phyloP scores from a whole-genome alignment of 2,888 invertebrate genomes.

The Erannis defoliaria region DNA sequence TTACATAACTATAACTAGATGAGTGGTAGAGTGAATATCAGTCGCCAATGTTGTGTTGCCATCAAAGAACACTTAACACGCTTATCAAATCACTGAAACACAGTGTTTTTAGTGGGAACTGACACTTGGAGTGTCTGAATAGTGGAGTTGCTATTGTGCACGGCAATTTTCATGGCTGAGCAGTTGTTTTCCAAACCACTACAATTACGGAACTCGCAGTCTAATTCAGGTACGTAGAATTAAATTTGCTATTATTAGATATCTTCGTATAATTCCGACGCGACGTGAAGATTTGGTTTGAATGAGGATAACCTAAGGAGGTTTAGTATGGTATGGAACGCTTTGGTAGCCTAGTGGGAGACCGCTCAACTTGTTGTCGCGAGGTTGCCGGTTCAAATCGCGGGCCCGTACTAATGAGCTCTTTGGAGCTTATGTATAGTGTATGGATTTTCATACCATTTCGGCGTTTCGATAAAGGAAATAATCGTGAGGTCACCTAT shows the following conservation, averaged over 20 bases:
- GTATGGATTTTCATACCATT: too few relatives aligned
- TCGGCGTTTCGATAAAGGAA: too few relatives aligned
- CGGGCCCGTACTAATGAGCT: too few relatives aligned
- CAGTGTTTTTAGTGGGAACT: slow-evolving; percentile 31
- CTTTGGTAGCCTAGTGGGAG: too few relatives aligned
- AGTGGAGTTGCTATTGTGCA: slow-evolving; percentile 29
- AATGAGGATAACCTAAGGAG: too few relatives aligned
- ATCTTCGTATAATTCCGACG: slow-evolving; percentile 5
- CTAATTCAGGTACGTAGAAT: slow-evolving; percentile 15
- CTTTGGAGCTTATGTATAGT: too few relatives aligned
- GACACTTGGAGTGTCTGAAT: slow-evolving; percentile 31
- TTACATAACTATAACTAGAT: slow-evolving; percentile 9
- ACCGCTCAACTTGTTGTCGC: too few relatives aligned
- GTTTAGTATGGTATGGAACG: too few relatives aligned
- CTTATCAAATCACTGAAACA: slow-evolving; percentile 39
- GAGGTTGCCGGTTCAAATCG: too few relatives aligned
- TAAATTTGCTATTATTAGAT: slow-evolving; percentile 1
- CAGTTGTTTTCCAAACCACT: slow-evolving; percentile 29
- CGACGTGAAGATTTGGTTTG: too few relatives aligned
- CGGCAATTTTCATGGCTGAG: slow-evolving; percentile 36
- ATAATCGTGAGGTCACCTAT: too few relatives aligned
- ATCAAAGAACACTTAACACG: slow-evolving; percentile 33
- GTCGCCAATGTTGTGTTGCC: slow-evolving; percentile 7
- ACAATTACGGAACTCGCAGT: slow-evolving; percentile 25
- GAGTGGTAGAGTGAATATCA: neutral